A percentile compares a stretch with the other conserved stretches of the same genome.
These are phyloP conservation scores for Erythrocebus patas DNA, from an alignment of 2,113 vertebrate species.

Conservation along the genomic window DNA sequence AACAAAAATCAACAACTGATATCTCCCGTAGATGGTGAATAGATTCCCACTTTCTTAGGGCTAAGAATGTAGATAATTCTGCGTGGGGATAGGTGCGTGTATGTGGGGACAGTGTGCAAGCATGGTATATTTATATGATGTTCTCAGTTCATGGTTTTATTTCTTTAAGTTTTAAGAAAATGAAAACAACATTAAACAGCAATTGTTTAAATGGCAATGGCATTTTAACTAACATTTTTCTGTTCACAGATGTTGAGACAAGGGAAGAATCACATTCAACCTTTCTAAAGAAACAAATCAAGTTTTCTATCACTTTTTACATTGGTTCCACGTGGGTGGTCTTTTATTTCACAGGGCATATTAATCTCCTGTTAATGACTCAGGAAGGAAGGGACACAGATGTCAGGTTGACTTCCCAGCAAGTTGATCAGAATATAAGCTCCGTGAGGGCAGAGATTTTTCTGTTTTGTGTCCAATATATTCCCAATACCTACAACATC, in stretches of 20 bases:
- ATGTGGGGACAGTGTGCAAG: too few species aligned
- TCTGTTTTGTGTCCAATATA: neutral
- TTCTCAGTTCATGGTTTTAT: neutral
- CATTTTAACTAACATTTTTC: neutral
- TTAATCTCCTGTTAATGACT: slow-evolving; percentile 64
- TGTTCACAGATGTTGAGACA: neutral
- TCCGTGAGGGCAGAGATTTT: neutral
- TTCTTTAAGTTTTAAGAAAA: slow-evolving; percentile 26
- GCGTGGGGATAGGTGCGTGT: neutral
- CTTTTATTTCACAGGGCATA: slow-evolving; percentile 69
- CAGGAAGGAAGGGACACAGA: too few species aligned
- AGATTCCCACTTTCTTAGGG: neutral
- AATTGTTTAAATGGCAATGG: neutral
- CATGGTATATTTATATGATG: neutral
- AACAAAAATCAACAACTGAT: neutral
- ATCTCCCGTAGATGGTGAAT: neutral
- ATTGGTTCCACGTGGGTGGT: slow-evolving; percentile 45
- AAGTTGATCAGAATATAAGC: neutral
- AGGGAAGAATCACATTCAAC: neutral
- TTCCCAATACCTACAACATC: neutral
- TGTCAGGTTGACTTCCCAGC: neutral
- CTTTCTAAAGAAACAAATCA: neutral
- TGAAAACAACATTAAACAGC: neutral
- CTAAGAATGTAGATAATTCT: neutral
- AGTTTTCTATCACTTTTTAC: slow-evolving; percentile 13